A percentile compares a stretch with the other conserved stretches of the same genome.
Conservation (phyloP, 2,113 vertebrate genomes). For the Salvelinus sp. region DNA sequence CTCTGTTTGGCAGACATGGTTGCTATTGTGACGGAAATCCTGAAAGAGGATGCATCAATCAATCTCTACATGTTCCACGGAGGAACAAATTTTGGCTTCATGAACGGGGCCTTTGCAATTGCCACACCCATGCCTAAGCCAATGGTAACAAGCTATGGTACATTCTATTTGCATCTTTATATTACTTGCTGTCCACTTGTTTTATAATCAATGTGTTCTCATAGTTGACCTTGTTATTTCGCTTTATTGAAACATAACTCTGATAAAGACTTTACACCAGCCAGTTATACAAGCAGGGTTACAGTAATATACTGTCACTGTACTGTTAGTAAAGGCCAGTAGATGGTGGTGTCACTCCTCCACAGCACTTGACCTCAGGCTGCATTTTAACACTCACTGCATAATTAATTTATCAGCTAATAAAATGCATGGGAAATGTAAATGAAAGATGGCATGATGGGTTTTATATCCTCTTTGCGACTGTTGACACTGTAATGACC, state of each 20-base stretch:
- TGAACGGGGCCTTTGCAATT: conserved; percentile 78
- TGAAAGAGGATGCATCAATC: conserved; percentile 78
- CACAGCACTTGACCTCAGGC: conserved; percentile 19
- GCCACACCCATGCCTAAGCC: conserved; percentile 72
- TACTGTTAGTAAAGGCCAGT: background rate
- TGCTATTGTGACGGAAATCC: conserved; percentile 72
- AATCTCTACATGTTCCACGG: conserved; percentile 93
- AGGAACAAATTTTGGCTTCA: conserved; percentile 89
- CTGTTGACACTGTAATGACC: conserved; percentile 43
- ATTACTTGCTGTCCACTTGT: background rate
- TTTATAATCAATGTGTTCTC: too few relatives aligned
- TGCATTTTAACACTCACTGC: conserved; percentile 22
- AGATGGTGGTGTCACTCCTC: conserved; percentile 31
- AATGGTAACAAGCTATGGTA: conserved; percentile 86
- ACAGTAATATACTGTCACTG: background rate
- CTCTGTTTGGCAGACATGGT: conserved; percentile 74
- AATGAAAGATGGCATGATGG: conserved; percentile 44
- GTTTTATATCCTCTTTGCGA: conserved; percentile 42
- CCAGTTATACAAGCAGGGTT: too few relatives aligned
- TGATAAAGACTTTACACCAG: too few relatives aligned
- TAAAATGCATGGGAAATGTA: conserved; percentile 46
- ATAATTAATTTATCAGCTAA: conserved; percentile 45
- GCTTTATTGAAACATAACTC: too few relatives aligned
- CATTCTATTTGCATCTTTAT: conserved; percentile 18
- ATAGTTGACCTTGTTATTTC: too few relatives aligned